Evolutionary conservation across 2,113 vertebrate genomes (phyloP), one percentile per base, ranked within the genome.

Genomic region (Scomber colias): DNA sequence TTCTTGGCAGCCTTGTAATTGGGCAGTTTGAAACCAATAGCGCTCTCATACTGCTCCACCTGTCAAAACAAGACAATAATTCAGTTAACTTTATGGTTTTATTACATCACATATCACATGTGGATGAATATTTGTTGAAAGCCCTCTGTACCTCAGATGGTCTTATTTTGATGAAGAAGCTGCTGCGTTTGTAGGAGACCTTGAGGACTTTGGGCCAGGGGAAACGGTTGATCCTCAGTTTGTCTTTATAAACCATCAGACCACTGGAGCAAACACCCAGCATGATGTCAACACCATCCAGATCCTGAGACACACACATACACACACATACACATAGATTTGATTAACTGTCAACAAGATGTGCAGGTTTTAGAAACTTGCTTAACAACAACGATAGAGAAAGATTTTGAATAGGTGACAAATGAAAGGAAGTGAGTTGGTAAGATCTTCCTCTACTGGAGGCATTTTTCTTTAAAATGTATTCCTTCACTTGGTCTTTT

Each of bases 171-270:
- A 99, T 98, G 78, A 98, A 99, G 93, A 99, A 99, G 91, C 97
- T 98, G 95, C 97, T 98, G 77, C 97, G 96, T 87, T 99, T 98
- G 89, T 99, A 99, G 3, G 98, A 99, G 76, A 99, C 98, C 94
- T 99, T 99, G 54, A 99, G 94, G 24, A 99, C 98, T 93, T 99
- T 99, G 54, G 98, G 98, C 98, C 98, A 99, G 2, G 98, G 97
- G 81, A 99, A 99, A 46, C 98, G 97, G 87, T 99, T 99, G 93
- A 99, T 99, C 93, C 98, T 96, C 92, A 99, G 93, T 56, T 99
- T 98, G 80, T 99, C 98, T 93, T 98, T 98, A 90, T 98, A 99
- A 86, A 99, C 97, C 95, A 99, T 95, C 83, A 99, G 97, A 79
- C 98, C 98, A 70, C 96, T 96, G 84, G 98, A 98, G 90, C 97